These are phyloP conservation scores for Amorpha juglandis DNA, from an alignment of 2,888 invertebrate genomes.

Conservation along the genomic window DNA sequence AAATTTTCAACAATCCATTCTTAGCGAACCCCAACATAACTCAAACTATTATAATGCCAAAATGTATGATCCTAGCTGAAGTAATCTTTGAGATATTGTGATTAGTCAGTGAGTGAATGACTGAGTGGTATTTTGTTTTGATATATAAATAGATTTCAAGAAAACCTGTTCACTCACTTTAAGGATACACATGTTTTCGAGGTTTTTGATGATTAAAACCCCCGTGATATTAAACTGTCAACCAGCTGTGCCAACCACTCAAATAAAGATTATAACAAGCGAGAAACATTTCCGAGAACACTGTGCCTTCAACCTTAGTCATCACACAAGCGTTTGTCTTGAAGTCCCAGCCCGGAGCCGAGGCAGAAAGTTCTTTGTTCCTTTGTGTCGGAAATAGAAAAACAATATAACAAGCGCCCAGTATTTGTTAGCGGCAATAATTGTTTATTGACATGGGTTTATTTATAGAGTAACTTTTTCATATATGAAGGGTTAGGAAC, in stretches of 20 bases:
- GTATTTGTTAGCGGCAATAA: constrained; percentile 10
- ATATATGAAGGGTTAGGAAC: neutral
- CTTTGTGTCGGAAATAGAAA: constrained; percentile 21
- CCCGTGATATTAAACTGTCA: no score
- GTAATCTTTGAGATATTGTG: no score
- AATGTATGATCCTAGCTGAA: no score
- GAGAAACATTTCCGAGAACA: neutral
- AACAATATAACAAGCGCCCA: constrained; percentile 14
- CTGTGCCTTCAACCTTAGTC: neutral
- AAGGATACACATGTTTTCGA: no score
- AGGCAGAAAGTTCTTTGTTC: constrained; percentile 11
- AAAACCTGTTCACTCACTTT: no score
- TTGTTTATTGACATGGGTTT: constrained; percentile 10
- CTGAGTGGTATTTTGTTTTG: no score
- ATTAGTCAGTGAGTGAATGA: no score
- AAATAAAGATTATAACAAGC: neutral
- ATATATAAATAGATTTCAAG: no score
- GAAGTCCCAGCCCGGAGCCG: constrained; percentile 9
- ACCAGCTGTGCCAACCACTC: neutral
- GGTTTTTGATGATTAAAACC: no score
- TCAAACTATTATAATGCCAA: no score
- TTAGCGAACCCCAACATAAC: no score
- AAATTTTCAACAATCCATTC: no score
- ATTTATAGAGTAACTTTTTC: neutral
- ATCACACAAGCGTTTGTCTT: constrained; percentile 13